These are phyloP conservation scores for Thysanoteuthis rhombus DNA, from an alignment of 2,888 invertebrate species.

Conservation along the genomic window DNA sequence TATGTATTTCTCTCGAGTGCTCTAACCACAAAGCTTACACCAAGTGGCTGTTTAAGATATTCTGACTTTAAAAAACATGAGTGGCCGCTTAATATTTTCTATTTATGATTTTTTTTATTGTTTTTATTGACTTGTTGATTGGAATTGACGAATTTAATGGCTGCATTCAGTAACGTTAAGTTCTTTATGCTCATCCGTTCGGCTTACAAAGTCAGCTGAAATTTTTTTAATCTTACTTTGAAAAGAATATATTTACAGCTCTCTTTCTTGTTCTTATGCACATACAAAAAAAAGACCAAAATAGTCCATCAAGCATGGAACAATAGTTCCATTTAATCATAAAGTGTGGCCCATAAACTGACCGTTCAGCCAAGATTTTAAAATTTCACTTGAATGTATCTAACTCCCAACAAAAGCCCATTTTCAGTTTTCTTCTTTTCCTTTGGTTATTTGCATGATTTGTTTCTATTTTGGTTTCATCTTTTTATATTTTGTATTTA, in stretches of 20 bases:
- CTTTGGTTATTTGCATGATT: not conserved
- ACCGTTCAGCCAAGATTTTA: not conserved
- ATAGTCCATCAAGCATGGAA: not conserved
- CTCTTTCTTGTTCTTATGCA: not conserved
- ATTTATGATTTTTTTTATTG: not conserved
- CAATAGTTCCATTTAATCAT: not conserved
- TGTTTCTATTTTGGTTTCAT: not conserved
- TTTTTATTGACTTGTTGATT: not conserved
- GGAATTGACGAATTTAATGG: not conserved
- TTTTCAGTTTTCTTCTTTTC: not conserved
- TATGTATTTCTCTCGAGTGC: no score
- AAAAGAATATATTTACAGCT: conserved; percentile 12
- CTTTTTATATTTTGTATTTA: not conserved
- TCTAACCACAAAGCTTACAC: not conserved
- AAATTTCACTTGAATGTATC: not conserved
- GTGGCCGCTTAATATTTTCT: not conserved
- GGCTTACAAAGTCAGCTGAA: not conserved
- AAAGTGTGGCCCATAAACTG: conserved; percentile 12
- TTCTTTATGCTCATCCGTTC: not conserved
- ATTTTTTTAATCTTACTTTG: not conserved
- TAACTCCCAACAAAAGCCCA: not conserved
- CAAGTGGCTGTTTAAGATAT: not conserved
- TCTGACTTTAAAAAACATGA: not conserved
- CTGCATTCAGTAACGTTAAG: not conserved
- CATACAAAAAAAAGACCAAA: not conserved